Base-by-base conservation (phyloP, 2,888 invertebrate species). In the Shargacucullia verbasci region DNA sequence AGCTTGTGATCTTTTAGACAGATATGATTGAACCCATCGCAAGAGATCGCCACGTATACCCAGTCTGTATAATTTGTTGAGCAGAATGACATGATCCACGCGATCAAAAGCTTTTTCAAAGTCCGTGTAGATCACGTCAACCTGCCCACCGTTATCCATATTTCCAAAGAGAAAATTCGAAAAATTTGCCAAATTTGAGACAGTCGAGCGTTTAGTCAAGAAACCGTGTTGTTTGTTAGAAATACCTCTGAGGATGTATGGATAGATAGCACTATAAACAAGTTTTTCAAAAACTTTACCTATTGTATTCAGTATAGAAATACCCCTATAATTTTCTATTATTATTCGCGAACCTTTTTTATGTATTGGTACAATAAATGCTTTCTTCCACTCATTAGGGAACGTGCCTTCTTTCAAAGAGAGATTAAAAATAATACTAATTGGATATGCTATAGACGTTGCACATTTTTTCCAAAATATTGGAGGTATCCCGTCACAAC, bases 181-280 rank as follows among this genome's bases (percentile, higher is more conserved):
- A 7, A 50, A 50, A 9, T 7, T n/a, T 5, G 43, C 37, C 14
- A 50, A 35, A 12, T 50, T 50, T 0, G 50, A 37, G 0, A 29
- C 4, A 8, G 50, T 50, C 3, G 43, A 50, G 10, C 57, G 43
- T 5, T 15, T 25, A 25, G 48, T 62, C 0, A 62, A n/a, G 41
- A 65, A 65, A 8, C 69, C 64, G 43, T 69, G 64, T 35, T 69
- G 64, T 4, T 9, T 48, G 7, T 12, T 1, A 1, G 44, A n/a
- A 8, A 29, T 47, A 1, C 47, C 47, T 11, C 11, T 15, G 14
- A 38, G 10, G 1, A 53, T 38, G 7, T 29, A 15, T 1, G 44
- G 27, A 31, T 44, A 53, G 8, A 46, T 40, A 14, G 11, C 15
- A 8, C 31, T 34, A 11, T 46, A 35, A 5, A 46, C 40, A 10